Evolutionary conservation across 2,797 vertebrate species (phyloP).

Genomic region (Coracias cyanogaster): DNA sequence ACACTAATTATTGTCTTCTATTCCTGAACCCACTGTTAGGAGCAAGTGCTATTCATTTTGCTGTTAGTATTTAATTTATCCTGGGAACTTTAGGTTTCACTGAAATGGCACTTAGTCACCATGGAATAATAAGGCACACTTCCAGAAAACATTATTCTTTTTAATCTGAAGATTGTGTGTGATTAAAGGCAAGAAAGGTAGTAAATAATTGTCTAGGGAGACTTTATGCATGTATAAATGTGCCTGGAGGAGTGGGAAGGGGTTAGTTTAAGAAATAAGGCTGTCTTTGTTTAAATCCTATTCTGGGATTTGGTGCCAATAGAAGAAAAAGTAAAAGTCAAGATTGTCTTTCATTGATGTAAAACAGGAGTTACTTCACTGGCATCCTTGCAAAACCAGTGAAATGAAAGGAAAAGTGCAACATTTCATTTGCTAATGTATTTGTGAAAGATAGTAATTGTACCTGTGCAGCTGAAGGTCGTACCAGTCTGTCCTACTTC

Average conservation of each 20-base stretch:
- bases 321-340: background rate
- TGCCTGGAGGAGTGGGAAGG: background rate
- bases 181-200: background rate
- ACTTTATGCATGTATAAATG: background rate
- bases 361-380: background rate
- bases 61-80: conserved; percentile 38
- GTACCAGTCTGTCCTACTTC: background rate
- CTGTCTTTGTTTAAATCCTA: conserved; percentile 16
- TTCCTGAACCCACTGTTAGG: conserved; percentile 34
- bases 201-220: conserved; percentile 13
- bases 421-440: background rate
- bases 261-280: background rate
- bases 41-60: conserved; percentile 22
- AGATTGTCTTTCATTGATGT: background rate
- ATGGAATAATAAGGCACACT: conserved; percentile 39
- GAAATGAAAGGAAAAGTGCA: conserved; percentile 1
- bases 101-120: conserved; percentile 47
- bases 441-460: background rate
- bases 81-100: conserved; percentile 45
- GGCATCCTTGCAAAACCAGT: background rate
- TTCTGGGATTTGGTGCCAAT: background rate
- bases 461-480: background rate
- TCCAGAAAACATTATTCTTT: conserved; percentile 11
- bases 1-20: background rate
- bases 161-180: background rate